Conservation (phyloP, 2,113 vertebrate species). For the Vidua chalybeata region DNA sequence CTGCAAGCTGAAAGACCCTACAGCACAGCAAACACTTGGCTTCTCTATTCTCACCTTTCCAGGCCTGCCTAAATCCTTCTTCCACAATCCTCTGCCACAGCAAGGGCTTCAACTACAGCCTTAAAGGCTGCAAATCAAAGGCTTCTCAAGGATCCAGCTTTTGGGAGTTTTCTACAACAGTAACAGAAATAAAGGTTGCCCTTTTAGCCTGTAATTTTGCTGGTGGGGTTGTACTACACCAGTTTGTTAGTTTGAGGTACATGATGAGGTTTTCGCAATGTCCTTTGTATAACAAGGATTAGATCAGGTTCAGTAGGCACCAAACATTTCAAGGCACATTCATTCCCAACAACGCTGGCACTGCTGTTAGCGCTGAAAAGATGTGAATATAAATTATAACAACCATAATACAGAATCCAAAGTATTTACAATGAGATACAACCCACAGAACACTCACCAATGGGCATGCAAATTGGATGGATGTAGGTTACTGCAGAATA, state of each 20-base stretch:
- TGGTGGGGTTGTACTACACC: neutral
- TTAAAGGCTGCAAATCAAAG: neutral
- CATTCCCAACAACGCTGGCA: neutral
- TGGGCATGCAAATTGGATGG: neutral
- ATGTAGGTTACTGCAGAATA: neutral
- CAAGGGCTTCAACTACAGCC: neutral
- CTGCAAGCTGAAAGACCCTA: neutral
- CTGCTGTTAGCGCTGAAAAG: neutral
- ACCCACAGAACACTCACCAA: neutral
- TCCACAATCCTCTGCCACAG: neutral
- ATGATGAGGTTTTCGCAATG: neutral
- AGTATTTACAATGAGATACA: neutral
- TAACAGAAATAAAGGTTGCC: neutral
- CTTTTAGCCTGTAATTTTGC: neutral
- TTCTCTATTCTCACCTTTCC: neutral
- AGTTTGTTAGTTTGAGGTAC: neutral
- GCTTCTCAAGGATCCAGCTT: neutral
- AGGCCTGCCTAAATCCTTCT: neutral
- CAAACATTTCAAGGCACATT: neutral
- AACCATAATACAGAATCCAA: neutral
- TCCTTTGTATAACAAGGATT: neutral
- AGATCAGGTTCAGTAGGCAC: neutral
- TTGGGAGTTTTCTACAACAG: neutral
- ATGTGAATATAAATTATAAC: neutral
- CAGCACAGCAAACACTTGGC: neutral